Evolutionary conservation across 2,888 invertebrate genomes (phyloP).

Genomic region (Parapristionchus giblindavisi): DNA sequence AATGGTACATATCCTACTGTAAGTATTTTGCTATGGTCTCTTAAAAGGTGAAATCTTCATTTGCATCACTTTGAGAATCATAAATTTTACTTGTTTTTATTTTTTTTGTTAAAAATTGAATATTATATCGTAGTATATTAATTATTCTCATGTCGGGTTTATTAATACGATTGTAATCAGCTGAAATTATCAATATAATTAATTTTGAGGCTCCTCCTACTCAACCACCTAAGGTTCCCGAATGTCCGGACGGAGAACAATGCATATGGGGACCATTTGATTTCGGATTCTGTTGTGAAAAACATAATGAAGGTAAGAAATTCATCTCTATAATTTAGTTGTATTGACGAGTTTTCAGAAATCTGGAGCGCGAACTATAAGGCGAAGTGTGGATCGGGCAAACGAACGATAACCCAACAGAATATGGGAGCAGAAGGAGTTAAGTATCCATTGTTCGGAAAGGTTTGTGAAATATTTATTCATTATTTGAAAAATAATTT

Average conservation of each 20-base stretch:
- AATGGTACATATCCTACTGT: background rate
- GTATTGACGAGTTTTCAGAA: background rate
- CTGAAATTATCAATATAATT: background rate
- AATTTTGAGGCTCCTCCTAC: background rate
- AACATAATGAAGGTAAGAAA: slow-evolving; percentile 20
- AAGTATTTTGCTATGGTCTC: no score
- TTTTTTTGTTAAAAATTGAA: background rate
- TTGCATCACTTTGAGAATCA: no score
- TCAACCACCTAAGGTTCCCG: background rate
- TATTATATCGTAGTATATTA: background rate
- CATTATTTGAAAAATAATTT: no score
- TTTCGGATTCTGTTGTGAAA: slow-evolving; percentile 29
- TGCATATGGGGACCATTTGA: slow-evolving; percentile 22
- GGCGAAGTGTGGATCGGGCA: background rate
- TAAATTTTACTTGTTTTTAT: no score
- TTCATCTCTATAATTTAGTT: background rate
- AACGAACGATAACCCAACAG: background rate
- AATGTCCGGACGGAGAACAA: background rate
- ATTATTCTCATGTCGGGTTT: background rate
- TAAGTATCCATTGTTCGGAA: background rate
- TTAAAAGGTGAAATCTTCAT: no score
- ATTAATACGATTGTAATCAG: no score
- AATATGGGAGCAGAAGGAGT: background rate
- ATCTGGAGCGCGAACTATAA: background rate
- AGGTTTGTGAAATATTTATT: background rate